These are phyloP conservation scores for Mirza zaza DNA, from an alignment of 2,113 vertebrate genomes.

Conservation along the genomic window DNA sequence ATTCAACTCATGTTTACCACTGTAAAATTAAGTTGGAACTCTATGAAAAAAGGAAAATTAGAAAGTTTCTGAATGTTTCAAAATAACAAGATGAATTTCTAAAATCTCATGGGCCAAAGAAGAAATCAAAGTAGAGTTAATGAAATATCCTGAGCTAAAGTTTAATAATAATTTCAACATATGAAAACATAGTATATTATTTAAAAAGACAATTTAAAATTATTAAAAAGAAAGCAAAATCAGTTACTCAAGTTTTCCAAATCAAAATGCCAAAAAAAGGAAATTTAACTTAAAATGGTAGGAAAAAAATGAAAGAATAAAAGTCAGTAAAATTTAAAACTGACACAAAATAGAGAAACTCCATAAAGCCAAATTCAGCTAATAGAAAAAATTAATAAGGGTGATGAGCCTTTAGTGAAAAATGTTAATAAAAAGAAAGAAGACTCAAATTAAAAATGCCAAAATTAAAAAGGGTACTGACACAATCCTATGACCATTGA, in stretches of 20 bases:
- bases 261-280: neutral
- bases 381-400: no score
- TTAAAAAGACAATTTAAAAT: neutral
- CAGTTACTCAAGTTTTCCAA: neutral
- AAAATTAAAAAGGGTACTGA: neutral
- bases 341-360: neutral
- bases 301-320: neutral
- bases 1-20: neutral
- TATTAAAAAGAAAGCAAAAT: neutral
- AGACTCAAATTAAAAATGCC: neutral
- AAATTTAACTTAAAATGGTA: neutral
- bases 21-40: neutral
- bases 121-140: neutral
- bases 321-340: neutral
- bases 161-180: neutral
- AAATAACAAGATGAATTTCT: neutral
- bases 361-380: neutral
- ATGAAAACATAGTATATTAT: neutral
- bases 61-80: neutral
- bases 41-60: neutral
- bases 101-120: neutral
- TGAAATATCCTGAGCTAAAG: neutral
- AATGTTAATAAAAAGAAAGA: neutral
- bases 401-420: neutral
- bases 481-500: neutral